Evolutionary conservation across 2,888 invertebrate species (phyloP).

Genomic region (Philhelius pedissequus): DNA sequence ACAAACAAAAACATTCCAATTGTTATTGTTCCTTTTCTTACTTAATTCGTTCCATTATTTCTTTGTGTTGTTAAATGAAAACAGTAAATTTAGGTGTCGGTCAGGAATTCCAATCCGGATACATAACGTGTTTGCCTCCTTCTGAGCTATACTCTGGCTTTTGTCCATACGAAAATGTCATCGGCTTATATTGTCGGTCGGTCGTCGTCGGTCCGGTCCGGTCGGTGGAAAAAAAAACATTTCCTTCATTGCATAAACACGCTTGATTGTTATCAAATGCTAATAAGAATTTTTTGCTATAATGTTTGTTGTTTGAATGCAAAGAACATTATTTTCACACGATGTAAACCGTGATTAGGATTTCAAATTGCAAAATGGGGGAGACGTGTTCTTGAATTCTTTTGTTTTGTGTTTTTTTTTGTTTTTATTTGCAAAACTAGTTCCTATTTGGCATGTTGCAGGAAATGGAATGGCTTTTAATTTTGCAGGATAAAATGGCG

Average conservation of each 20-base stretch:
- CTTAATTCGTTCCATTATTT: neutral
- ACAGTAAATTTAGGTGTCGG: conserved; percentile 55
- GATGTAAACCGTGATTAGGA: conserved; percentile 55
- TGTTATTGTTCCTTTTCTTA: neutral
- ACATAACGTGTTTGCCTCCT: conserved; percentile 1
- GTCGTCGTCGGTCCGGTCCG: too few relatives aligned
- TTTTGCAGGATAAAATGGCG: neutral
- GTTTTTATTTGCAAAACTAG: neutral
- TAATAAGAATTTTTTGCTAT: conserved; percentile 56
- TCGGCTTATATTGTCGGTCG: neutral
- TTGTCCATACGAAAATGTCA: conserved; percentile 19
- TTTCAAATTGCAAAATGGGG: conserved; percentile 47
- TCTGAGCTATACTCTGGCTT: neutral
- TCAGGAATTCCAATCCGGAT: conserved; percentile 30
- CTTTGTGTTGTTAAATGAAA: conserved; percentile 30
- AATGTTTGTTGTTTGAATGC: conserved; percentile 51
- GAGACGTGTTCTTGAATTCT: neutral
- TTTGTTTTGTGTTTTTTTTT: neutral
- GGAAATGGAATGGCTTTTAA: neutral
- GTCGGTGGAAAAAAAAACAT: neutral
- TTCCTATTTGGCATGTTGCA: neutral
- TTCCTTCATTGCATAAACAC: neutral
- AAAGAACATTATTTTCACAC: conserved; percentile 61
- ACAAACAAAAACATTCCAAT: neutral
- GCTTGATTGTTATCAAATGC: conserved; percentile 59